Conservation (phyloP, 2,888 invertebrate genomes). For the Volucella zonaria region DNA sequence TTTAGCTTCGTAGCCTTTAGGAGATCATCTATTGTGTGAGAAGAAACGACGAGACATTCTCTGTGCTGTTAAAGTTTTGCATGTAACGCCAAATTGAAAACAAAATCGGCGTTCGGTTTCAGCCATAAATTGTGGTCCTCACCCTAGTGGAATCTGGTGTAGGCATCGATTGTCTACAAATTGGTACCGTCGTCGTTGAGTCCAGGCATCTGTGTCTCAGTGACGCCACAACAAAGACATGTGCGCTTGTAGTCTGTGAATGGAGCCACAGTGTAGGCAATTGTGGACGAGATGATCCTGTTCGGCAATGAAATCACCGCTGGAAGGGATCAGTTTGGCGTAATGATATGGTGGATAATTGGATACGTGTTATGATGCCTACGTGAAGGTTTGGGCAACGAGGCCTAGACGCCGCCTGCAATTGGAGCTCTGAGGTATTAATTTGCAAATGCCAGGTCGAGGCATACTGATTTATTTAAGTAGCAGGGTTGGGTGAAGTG, state of each 20-base stretch:
- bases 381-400: slow-evolving; percentile 47
- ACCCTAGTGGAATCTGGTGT: slow-evolving; percentile 35
- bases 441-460: slow-evolving; percentile 68
- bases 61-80: slow-evolving; percentile 37
- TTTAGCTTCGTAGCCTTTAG: slow-evolving; percentile 25
- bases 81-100: slow-evolving; percentile 64
- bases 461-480: slow-evolving; percentile 72
- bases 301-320: slow-evolving; percentile 45
- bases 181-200: slow-evolving; percentile 36
- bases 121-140: slow-evolving; percentile 55
- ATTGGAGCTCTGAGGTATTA: slow-evolving; percentile 60
- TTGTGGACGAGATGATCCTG: slow-evolving; percentile 57
- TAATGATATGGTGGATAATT: slow-evolving; percentile 71
- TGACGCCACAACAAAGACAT: slow-evolving; percentile 30
- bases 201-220: slow-evolving; percentile 25
- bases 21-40: slow-evolving; percentile 26
- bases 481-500: slow-evolving; percentile 68
- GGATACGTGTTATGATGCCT: slow-evolving; percentile 72
- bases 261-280: slow-evolving; percentile 43
- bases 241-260: background rate
- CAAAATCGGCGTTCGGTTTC: slow-evolving; percentile 58
- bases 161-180: slow-evolving; percentile 70
- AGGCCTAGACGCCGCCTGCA: slow-evolving; percentile 29
- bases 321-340: slow-evolving; percentile 47
- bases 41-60: slow-evolving; percentile 16